Evolutionary conservation across 2,797 vertebrate genomes (phyloP).

Genomic region (Alosa sapidissima): DNA sequence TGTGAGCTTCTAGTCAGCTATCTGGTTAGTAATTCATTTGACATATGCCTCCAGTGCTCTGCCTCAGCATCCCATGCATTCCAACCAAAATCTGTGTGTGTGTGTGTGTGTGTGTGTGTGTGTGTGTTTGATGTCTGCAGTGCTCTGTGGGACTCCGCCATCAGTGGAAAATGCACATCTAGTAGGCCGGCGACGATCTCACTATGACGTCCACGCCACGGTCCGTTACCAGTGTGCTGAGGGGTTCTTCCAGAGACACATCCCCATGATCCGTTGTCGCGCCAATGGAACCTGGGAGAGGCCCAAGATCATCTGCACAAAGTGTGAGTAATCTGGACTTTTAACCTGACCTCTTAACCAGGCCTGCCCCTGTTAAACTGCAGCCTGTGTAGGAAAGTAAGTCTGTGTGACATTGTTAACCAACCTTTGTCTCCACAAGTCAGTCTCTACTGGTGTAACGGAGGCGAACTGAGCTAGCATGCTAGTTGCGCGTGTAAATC

Average conservation of each 20-base stretch:
- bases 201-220: slow-evolving; percentile 89
- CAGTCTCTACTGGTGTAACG: too few species aligned
- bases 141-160: slow-evolving; percentile 90
- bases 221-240: slow-evolving; percentile 90
- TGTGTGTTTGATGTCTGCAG: slow-evolving; percentile 60
- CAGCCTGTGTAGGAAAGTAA: too few species aligned
- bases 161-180: slow-evolving; percentile 83
- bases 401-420: too few species aligned
- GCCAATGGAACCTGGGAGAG: slow-evolving; percentile 89
- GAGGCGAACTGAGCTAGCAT: too few species aligned
- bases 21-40: too few species aligned
- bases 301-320: slow-evolving; percentile 90
- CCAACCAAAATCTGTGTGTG: background rate
- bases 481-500: too few species aligned
- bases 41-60: too few species aligned
- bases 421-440: background rate
- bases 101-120: background rate
- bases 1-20: too few species aligned
- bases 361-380: too few species aligned
- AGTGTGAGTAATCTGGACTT: slow-evolving; percentile 77
- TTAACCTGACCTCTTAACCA: too few species aligned
- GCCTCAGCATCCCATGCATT: too few species aligned
- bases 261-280: slow-evolving; percentile 86
- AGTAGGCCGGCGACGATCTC: slow-evolving; percentile 83
- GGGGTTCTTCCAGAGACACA: slow-evolving; percentile 88